Evolutionary conservation across 2,888 invertebrate genomes (phyloP).

Genomic region (Hetaerina titia): DNA sequence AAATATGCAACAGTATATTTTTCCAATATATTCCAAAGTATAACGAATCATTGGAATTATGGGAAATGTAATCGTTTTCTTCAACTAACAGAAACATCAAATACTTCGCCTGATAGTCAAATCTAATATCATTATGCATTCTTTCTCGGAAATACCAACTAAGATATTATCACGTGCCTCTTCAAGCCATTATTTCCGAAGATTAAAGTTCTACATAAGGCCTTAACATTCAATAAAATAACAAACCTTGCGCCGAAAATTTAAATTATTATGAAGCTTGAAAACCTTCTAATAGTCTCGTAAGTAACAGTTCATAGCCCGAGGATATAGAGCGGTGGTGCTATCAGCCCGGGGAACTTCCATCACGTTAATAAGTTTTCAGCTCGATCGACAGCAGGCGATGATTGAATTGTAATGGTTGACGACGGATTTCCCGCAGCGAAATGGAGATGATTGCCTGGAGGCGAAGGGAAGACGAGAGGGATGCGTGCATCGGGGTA

Average conservation of each 20-base stretch:
- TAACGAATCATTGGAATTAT: too few relatives aligned
- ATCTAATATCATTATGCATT: too few relatives aligned
- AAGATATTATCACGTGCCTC: too few relatives aligned
- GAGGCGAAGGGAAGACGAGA: not conserved
- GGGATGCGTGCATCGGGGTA: not conserved
- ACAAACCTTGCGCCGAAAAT: not conserved
- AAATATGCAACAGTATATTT: too few relatives aligned
- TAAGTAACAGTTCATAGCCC: not conserved
- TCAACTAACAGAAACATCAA: too few relatives aligned
- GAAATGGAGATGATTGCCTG: constrained; percentile 23
- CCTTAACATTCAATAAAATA: too few relatives aligned
- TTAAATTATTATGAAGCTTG: not conserved
- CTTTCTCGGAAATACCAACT: too few relatives aligned
- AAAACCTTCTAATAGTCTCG: not conserved
- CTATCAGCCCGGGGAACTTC: not conserved
- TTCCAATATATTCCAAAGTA: too few relatives aligned
- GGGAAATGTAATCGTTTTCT: too few relatives aligned
- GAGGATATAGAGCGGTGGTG: not conserved
- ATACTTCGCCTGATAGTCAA: too few relatives aligned
- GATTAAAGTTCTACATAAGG: too few relatives aligned
- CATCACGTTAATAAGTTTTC: not conserved
- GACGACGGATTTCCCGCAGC: not conserved
- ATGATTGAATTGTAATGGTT: not conserved
- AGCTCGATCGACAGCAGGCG: not conserved
- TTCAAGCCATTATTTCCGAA: too few relatives aligned